Evolutionary conservation across 2,113 vertebrate genomes (phyloP).

Genomic region (Alectura lathami): DNA sequence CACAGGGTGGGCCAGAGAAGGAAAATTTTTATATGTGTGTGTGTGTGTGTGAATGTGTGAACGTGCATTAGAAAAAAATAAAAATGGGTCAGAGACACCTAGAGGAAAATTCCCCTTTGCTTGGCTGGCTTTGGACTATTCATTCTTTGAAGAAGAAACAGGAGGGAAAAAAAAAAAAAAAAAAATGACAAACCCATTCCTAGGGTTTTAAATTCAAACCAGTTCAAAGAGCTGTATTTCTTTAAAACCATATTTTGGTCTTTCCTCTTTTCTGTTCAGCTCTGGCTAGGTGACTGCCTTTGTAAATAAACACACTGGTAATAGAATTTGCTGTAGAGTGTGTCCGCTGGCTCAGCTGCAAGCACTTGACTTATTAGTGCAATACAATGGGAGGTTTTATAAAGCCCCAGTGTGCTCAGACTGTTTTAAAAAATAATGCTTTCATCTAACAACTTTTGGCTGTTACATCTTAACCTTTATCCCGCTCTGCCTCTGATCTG

Average conservation of each 20-base stretch:
- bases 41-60: too few relatives aligned
- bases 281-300: constrained; percentile 6
- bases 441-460: constrained; percentile 5
- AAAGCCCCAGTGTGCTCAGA: not conserved
- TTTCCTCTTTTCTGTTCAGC: not conserved
- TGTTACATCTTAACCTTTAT: constrained; percentile 2
- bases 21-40: too few relatives aligned
- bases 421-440: not conserved
- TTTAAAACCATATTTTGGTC: constrained; percentile 8
- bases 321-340: not conserved
- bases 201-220: constrained; percentile 46
- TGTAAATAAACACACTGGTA: constrained; percentile 37
- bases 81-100: constrained; percentile 36
- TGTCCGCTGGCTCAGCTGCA: constrained; percentile 19
- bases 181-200: not conserved
- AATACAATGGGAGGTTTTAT: constrained; percentile 52
- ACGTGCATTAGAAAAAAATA: not conserved
- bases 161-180: not conserved
- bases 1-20: not conserved
- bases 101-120: not conserved
- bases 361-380: constrained; percentile 49
- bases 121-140: not conserved
- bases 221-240: constrained; percentile 1
- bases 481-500: not conserved
- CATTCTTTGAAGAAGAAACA: not conserved